Percentiles rank a stretch among this genome's conserved stretches.
Conservation (phyloP, 2,797 vertebrate species). For the Masticophis lateralis region DNA sequence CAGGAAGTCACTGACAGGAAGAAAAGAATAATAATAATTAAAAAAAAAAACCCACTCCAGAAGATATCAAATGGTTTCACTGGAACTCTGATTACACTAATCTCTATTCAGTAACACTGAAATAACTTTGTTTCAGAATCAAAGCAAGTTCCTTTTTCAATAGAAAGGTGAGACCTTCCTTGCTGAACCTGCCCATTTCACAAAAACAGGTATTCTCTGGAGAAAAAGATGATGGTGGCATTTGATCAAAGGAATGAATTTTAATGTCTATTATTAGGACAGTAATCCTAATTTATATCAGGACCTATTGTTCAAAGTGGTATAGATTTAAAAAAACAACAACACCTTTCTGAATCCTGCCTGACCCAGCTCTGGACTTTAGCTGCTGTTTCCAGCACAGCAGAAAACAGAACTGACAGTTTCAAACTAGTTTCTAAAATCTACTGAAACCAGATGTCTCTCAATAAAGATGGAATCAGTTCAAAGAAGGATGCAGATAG, state of each 20-base stretch:
- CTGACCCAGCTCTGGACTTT: background rate
- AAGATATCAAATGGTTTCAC: background rate
- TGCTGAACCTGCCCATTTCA: background rate
- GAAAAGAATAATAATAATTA: background rate
- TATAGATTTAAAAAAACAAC: background rate
- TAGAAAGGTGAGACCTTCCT: background rate
- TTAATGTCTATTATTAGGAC: background rate
- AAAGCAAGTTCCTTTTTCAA: background rate
- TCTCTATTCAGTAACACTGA: background rate
- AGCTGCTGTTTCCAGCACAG: background rate
- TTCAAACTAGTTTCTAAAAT: background rate
- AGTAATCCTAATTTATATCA: background rate
- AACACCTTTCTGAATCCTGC: background rate
- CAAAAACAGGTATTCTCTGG: conserved; percentile 10
- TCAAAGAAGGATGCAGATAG: background rate
- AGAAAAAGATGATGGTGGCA: background rate
- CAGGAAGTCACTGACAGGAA: conserved; percentile 35
- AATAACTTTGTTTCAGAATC: background rate
- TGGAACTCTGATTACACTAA: background rate
- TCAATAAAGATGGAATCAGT: background rate
- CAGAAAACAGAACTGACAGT: background rate
- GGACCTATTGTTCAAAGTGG: background rate
- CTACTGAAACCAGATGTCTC: background rate
- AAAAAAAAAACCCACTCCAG: background rate
- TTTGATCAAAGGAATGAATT: background rate